A percentile compares a stretch with the other conserved stretches of the same genome.
phyloP scores from a whole-genome alignment of 2,888 invertebrate genomes.

The Nomada flava region DNA sequence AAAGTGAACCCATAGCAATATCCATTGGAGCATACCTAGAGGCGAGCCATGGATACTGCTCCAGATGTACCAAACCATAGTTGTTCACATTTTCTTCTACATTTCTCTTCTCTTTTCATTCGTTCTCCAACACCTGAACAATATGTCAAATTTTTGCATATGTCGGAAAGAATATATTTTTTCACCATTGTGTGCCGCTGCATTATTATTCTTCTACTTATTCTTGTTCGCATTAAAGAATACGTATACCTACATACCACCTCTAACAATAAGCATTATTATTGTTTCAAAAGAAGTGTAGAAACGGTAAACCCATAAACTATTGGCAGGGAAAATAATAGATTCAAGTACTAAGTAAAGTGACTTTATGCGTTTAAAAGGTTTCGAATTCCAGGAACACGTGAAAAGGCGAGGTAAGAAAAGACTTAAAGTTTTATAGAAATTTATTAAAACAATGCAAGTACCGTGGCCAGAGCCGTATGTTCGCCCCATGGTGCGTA shows the following conservation, averaged over 20 bases:
- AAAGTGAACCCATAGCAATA: not conserved
- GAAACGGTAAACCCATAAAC: not conserved
- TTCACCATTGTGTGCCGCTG: not conserved
- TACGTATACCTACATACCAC: not conserved
- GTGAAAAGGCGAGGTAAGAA: not conserved
- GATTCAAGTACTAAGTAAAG: not conserved
- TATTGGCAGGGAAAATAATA: not conserved
- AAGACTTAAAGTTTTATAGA: no score
- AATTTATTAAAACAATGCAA: constrained; percentile 1
- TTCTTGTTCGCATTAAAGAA: not conserved
- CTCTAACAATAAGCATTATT: not conserved
- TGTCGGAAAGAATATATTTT: not conserved
- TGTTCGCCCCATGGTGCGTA: not conserved
- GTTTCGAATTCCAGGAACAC: not conserved
- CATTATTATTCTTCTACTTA: not conserved
- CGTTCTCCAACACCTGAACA: no score
- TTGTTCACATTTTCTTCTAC: no score
- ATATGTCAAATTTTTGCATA: no score
- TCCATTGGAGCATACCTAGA: not conserved
- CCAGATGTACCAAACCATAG: not conserved
- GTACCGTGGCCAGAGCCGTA: not conserved
- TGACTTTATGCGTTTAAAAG: not conserved
- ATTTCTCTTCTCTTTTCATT: no score
- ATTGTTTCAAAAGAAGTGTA: no score
- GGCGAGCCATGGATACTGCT: constrained; percentile 7